Evolutionary conservation across 2,113 vertebrate species (phyloP).

Genomic region (Daubentonia madagascariensis): DNA sequence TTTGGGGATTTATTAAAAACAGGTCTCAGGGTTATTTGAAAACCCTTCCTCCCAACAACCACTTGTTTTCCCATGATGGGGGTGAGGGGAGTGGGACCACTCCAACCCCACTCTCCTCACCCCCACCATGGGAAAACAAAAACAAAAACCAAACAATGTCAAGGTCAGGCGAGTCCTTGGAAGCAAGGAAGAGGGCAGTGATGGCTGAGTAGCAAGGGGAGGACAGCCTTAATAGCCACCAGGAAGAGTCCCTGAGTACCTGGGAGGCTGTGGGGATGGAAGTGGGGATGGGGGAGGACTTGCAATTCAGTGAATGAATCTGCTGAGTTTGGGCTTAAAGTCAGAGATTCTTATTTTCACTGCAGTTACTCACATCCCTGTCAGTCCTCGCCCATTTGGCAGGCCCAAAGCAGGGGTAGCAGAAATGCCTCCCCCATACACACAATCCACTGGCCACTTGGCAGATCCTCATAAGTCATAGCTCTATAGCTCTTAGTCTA

Average conservation of each 20-base stretch:
- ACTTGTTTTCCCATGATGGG: no score
- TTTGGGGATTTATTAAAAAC: not conserved
- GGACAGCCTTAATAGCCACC: not conserved
- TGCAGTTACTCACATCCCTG: not conserved
- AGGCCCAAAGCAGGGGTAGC: not conserved
- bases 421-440: not conserved
- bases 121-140: not conserved
- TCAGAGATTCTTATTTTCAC: not conserved
- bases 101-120: not conserved
- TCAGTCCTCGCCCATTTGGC: not conserved
- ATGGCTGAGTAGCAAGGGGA: not conserved
- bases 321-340: not conserved
- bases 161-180: not conserved
- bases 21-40: not conserved
- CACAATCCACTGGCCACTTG: not conserved
- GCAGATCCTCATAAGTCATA: not conserved
- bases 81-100: no score
- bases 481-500: not conserved
- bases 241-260: not conserved
- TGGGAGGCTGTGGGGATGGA: not conserved
- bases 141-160: not conserved
- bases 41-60: not conserved
- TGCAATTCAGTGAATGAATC: not conserved
- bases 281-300: not conserved
- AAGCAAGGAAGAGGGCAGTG: not conserved